Conservation (phyloP, 1,140 invertebrate genomes). For the Euwallacea similis region DNA sequence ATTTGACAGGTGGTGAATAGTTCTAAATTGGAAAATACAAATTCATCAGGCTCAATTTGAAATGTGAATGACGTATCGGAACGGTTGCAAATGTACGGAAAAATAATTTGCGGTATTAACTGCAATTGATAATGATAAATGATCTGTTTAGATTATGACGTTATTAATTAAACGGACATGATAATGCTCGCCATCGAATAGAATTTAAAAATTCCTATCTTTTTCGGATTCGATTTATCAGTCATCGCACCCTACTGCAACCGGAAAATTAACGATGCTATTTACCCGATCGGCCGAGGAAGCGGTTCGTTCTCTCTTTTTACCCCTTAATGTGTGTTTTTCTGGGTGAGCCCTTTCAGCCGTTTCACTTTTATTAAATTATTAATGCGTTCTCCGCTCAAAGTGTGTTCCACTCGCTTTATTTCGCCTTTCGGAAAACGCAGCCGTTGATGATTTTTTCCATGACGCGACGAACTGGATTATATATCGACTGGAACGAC, state of each 20-base stretch:
- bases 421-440: conserved; percentile 20
- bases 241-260: conserved; percentile 10
- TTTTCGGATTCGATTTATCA: conserved; percentile 15
- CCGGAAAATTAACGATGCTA: conserved; percentile 24
- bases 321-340: conserved; percentile 29
- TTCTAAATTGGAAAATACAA: too few species aligned
- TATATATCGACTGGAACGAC: background rate
- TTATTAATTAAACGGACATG: background rate
- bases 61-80: background rate
- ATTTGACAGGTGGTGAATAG: too few species aligned
- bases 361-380: conserved; percentile 32
- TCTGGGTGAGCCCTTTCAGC: conserved; percentile 27
- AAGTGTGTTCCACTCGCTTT: conserved; percentile 16
- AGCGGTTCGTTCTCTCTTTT: conserved; percentile 10
- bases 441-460: conserved; percentile 17
- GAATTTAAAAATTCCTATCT: background rate
- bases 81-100: background rate
- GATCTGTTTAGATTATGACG: background rate
- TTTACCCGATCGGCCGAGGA: conserved; percentile 17
- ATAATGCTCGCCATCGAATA: background rate
- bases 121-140: conserved; percentile 1
- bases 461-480: conserved; percentile 10
- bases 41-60: too few species aligned
- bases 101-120: background rate
- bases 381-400: conserved; percentile 22